Percentiles rank a stretch among this genome's conserved stretches.
Conservation (phyloP, 2,888 invertebrate species). For the Amblyteles armatorius region DNA sequence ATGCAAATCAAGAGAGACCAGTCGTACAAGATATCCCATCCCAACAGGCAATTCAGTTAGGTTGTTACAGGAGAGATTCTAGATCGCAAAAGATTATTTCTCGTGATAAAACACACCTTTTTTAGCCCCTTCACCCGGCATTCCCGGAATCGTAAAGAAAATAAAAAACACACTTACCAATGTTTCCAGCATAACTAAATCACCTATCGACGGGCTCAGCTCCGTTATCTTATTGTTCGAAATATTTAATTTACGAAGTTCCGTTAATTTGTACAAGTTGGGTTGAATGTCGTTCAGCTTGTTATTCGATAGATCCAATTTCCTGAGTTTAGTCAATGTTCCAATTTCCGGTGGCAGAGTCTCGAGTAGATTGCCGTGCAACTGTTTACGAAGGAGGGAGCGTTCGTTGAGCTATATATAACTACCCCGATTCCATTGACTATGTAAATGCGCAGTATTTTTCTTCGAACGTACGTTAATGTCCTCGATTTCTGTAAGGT, state of each 20-base stretch:
- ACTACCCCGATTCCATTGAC: conserved; percentile 25
- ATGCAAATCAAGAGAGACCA: conserved; percentile 90
- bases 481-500: conserved; percentile 89
- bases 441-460: neutral
- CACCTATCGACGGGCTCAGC: conserved; percentile 90
- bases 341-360: conserved; percentile 91
- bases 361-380: conserved; percentile 93
- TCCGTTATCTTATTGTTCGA: conserved; percentile 90
- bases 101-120: conserved; percentile 3
- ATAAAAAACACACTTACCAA: conserved; percentile 86
- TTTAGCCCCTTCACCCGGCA: conserved; percentile 26
- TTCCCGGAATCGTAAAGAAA: neutral
- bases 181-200: conserved; percentile 91
- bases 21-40: conserved; percentile 93
- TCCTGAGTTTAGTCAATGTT: conserved; percentile 88
- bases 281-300: conserved; percentile 88
- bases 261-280: conserved; percentile 89
- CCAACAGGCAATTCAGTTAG: conserved; percentile 91
- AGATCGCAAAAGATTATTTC: conserved; percentile 65
- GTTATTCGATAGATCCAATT: conserved; percentile 90
- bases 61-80: conserved; percentile 93
- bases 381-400: conserved; percentile 84
- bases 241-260: conserved; percentile 90
- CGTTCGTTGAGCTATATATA: conserved; percentile 23
- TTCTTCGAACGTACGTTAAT: conserved; percentile 87